phyloP scores from a whole-genome alignment of 2,888 invertebrate genomes.

The Caenorhabditis angaria region DNA sequence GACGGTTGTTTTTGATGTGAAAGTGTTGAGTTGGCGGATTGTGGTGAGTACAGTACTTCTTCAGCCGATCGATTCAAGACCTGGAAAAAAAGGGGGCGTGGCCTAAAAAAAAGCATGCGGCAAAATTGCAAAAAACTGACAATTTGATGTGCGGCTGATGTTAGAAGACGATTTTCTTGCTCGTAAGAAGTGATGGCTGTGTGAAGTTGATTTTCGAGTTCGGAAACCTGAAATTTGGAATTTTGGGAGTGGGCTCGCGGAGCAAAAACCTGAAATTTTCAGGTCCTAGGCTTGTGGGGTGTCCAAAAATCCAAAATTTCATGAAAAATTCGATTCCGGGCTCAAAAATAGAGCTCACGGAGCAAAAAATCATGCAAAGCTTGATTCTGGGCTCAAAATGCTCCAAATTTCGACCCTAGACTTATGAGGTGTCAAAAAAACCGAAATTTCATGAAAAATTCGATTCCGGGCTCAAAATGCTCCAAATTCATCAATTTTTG shows the following conservation, averaged over 20 bases:
- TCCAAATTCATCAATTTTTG: no score
- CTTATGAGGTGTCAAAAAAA: neutral
- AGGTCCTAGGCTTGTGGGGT: no score
- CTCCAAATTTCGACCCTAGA: neutral
- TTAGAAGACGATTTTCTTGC: constrained; percentile 52
- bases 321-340: no score
- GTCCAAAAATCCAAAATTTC: no score
- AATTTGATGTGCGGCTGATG: constrained; percentile 41
- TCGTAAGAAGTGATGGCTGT: constrained; percentile 34
- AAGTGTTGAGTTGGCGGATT: neutral
- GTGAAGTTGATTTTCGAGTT: constrained; percentile 32
- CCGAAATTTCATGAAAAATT: no score
- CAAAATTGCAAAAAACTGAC: no score
- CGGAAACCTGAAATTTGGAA: constrained; percentile 4
- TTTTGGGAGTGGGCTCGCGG: no score
- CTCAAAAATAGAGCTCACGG: no score
- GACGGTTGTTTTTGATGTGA: neutral
- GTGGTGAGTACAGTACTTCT: neutral
- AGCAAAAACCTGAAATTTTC: neutral
- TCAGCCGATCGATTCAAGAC: neutral
- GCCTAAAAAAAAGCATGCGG: no score
- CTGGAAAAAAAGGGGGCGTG: constrained; percentile 13
- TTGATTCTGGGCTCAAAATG: neutral
- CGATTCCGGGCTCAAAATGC: no score
- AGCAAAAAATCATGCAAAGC: no score